These are phyloP conservation scores for Marisa cornuarietis DNA, from an alignment of 1,140 invertebrate species.

Conservation along the genomic window DNA sequence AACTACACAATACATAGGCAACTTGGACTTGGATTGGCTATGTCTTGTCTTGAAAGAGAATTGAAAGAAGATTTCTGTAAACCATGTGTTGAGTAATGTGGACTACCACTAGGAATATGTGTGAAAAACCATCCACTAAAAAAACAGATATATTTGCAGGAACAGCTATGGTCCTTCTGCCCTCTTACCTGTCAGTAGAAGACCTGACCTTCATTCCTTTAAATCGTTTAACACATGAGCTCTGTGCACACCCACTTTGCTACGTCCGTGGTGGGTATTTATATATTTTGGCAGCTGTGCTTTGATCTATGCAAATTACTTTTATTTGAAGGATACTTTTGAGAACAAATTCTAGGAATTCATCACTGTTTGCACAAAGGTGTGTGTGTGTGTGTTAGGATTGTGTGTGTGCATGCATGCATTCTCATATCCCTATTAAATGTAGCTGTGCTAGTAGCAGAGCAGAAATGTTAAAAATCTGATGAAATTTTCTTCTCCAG, in stretches of 20 bases:
- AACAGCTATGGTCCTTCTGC: conserved; percentile 25
- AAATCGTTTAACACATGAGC: conserved; percentile 2
- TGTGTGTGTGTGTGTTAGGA: background rate
- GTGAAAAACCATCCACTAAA: too few species aligned
- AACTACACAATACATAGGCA: too few species aligned
- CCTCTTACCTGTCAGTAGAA: conserved; percentile 13
- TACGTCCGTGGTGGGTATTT: conserved; percentile 33
- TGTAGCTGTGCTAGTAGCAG: background rate
- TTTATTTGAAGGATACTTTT: background rate
- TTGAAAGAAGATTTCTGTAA: too few species aligned
- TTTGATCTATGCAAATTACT: background rate
- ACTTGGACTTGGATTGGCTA: too few species aligned
- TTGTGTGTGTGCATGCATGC: background rate
- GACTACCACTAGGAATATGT: too few species aligned
- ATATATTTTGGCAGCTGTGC: background rate
- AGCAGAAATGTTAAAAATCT: background rate
- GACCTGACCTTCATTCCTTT: conserved; percentile 23
- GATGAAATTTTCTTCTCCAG: conserved; percentile 18
- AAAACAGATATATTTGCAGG: conserved; percentile 9
- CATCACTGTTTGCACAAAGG: too few species aligned
- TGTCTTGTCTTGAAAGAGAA: too few species aligned
- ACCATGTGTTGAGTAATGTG: too few species aligned
- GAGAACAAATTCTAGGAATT: too few species aligned
- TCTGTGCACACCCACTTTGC: conserved; percentile 35
- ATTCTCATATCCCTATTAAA: background rate